Base-by-base conservation (phyloP, 2,888 invertebrate species). In the Phyllotreta striolata region DNA sequence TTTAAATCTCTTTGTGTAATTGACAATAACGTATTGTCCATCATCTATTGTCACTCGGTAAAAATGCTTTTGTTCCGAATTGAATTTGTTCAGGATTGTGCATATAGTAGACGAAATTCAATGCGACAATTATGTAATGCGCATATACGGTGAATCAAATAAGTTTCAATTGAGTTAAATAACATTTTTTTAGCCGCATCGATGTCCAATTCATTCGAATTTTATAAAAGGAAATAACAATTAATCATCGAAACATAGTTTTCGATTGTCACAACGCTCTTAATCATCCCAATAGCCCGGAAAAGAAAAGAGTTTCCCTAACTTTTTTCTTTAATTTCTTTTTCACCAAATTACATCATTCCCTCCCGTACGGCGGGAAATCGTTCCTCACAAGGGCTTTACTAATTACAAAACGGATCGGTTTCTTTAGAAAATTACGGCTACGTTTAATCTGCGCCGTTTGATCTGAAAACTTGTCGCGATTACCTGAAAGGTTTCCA, bases 401-500 rank as follows among this genome's bases (percentile, higher is more conserved):
- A 68, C 72, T 77, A 79, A 80, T 79, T 79, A 79, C 74, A 76
- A 77, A 76, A 76, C 73, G 74, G 76, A 77, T 76, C 72, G 74
- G 69, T 74, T 77, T 74, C 65, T 65, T 75, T 77, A 74, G 70
- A 73, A 74, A 73, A 72, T 74, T 72, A 62, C 67, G 72, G 72
- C 70, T 66, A 64, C 74, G 73, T 77, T 77, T 78, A 79, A 79
- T 79, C 79, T 77, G 67, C 68, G 69, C 70, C 75, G 74, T 77
- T 79, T 78, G 76, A 77, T 52, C 52, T 52, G 52, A 52, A 52
- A 52, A 52, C 52, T 39, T 52, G 64, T 69, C 73, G 68, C 52
- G 52, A 52, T 78, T 75, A 79, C 79, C 78, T 79, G 78, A 77
- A 79, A 78, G 78, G 78, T 76, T 79, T 79, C 78, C 73, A 73